A percentile compares a stretch with the other conserved stretches of the same genome.
Conservation (phyloP, 1,140 invertebrate species). For the Anagrus nilaparvatae region DNA sequence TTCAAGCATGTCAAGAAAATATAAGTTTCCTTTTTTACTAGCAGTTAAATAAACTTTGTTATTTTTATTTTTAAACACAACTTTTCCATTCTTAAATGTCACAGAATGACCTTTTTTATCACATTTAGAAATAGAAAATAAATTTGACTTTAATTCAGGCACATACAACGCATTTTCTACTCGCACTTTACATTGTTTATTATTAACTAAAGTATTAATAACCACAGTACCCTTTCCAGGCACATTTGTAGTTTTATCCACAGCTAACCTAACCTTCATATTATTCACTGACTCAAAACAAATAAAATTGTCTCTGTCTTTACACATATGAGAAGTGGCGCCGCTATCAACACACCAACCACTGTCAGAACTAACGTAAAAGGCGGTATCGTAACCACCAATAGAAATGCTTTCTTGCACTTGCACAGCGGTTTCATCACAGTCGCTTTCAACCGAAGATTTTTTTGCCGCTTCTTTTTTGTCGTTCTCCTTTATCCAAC, state of each 20-base stretch:
- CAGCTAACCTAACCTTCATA: slow-evolving; percentile 7
- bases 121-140: slow-evolving; percentile 11
- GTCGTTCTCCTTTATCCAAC: too few relatives aligned
- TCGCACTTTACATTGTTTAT: slow-evolving; percentile 2
- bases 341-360: slow-evolving; percentile 9
- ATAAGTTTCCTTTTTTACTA: slow-evolving; percentile 5
- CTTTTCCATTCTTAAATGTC: slow-evolving; percentile 4
- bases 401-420: too few relatives aligned
- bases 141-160: slow-evolving; percentile 12
- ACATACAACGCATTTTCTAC: slow-evolving; percentile 13
- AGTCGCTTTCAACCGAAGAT: too few relatives aligned
- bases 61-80: not conserved
- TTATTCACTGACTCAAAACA: not conserved
- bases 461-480: too few relatives aligned
- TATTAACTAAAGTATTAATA: not conserved
- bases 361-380: too few relatives aligned
- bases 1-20: slow-evolving; percentile 6
- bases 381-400: too few relatives aligned
- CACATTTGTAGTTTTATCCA: slow-evolving; percentile 7
- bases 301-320: slow-evolving; percentile 8
- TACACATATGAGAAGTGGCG: slow-evolving; percentile 8
- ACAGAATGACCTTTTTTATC: slow-evolving; percentile 2
- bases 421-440: too few relatives aligned
- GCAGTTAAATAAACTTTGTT: not conserved
- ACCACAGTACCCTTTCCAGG: slow-evolving; percentile 5